Percentiles rank a stretch among this genome's conserved stretches.
phyloP scores from a whole-genome alignment of 2,113 vertebrate species.

The Mola mola region DNA sequence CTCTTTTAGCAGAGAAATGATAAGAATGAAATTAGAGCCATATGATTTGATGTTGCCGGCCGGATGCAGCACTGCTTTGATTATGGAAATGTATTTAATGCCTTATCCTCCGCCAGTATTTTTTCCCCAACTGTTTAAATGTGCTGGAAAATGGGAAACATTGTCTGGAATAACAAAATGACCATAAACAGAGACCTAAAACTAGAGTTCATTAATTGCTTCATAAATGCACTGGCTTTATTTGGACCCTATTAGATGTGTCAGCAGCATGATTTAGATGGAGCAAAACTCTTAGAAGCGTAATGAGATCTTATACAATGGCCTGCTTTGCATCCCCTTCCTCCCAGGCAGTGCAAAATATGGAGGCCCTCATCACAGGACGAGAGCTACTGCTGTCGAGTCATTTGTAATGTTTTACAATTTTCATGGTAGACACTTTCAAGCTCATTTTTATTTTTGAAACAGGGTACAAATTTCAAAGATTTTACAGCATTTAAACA shows the following conservation, averaged over 20 bases:
- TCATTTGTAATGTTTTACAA: constrained; percentile 46
- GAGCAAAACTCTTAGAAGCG: constrained; percentile 42
- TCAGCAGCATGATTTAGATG: constrained; percentile 61
- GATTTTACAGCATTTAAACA: constrained; percentile 38
- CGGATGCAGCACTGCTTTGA: constrained; percentile 58
- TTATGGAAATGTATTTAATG: constrained; percentile 71
- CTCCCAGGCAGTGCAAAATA: constrained; percentile 49
- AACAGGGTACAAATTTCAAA: constrained; percentile 34
- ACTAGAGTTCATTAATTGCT: constrained; percentile 61
- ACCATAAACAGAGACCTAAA: constrained; percentile 35
- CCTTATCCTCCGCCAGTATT: constrained; percentile 57
- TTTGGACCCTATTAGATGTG: constrained; percentile 64
- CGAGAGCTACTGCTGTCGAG: constrained; percentile 52
- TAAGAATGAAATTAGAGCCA: constrained; percentile 55
- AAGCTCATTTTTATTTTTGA: constrained; percentile 29
- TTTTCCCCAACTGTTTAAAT: constrained; percentile 31
- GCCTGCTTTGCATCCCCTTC: constrained; percentile 55
- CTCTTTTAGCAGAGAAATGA: constrained; percentile 53
- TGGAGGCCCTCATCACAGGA: constrained; percentile 38
- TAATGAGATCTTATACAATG: constrained; percentile 67
- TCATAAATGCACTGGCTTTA: constrained; percentile 67
- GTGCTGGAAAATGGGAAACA: constrained; percentile 57
- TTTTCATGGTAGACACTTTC: constrained; percentile 47
- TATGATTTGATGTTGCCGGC: constrained; percentile 56
- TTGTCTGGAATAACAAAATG: constrained; percentile 26